These are phyloP conservation scores for Morone saxatilis DNA, from an alignment of 2,113 vertebrate species.

Conservation along the genomic window DNA sequence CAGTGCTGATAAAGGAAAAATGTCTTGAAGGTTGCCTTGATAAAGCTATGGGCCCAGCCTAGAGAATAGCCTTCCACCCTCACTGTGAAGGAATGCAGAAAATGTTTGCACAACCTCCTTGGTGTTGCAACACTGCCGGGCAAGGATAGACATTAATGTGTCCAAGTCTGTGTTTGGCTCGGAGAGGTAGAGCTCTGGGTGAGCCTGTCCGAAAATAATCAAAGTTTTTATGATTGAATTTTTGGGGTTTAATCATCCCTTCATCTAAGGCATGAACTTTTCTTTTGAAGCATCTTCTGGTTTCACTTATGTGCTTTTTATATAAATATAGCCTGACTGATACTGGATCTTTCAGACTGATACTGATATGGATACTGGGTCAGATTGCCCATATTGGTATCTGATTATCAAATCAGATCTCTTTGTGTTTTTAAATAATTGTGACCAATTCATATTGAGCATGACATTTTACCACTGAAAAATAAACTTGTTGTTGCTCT, in stretches of 20 bases:
- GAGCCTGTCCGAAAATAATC: conserved; percentile 18
- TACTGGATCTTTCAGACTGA: neutral
- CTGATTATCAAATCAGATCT: neutral
- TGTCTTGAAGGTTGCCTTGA: conserved; percentile 67
- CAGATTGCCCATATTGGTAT: too few relatives aligned
- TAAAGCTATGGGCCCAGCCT: conserved; percentile 54
- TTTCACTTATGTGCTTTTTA: neutral
- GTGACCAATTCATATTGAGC: neutral
- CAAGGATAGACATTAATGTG: conserved; percentile 21
- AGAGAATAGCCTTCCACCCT: conserved; percentile 51
- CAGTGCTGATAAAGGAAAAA: conserved; percentile 53
- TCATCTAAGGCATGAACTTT: neutral
- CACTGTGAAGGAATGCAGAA: conserved; percentile 74
- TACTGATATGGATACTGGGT: too few relatives aligned
- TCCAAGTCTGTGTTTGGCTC: conserved; percentile 35
- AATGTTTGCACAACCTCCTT: conserved; percentile 78
- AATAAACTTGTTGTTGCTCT: neutral
- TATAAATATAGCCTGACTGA: too few relatives aligned
- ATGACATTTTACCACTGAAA: neutral
- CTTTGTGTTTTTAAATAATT: too few relatives aligned
- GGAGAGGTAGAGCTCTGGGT: neutral
- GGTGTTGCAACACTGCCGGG: conserved; percentile 61
- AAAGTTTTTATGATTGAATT: conserved; percentile 31
- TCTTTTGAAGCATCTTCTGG: neutral
- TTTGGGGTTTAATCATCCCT: neutral